A percentile compares a stretch with the other conserved stretches of the same genome.
Evolutionary conservation across 2,888 invertebrate genomes (phyloP).

Genomic region (Hemicrepidius hirtus): DNA sequence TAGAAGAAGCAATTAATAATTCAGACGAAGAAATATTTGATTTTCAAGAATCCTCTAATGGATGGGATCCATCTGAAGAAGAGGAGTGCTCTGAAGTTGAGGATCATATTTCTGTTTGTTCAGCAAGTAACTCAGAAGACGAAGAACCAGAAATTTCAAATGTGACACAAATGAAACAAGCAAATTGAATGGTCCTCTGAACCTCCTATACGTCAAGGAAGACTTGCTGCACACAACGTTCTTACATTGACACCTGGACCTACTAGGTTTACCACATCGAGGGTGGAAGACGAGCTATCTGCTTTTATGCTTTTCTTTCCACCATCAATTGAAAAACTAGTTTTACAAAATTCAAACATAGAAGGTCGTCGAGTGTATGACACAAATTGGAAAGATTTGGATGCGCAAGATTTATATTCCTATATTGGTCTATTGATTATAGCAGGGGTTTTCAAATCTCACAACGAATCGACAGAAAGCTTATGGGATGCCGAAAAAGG

Average conservation of each 20-base stretch:
- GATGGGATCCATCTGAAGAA: conserved; percentile 33
- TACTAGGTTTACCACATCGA: conserved; percentile 34
- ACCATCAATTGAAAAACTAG: neutral
- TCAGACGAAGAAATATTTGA: conserved; percentile 22
- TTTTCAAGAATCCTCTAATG: conserved; percentile 41
- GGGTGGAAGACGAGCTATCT: conserved; percentile 20
- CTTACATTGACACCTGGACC: conserved; percentile 29
- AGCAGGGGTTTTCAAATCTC: neutral
- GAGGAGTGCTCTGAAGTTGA: conserved; percentile 34
- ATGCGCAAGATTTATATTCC: neutral
- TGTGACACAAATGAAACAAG: conserved; percentile 30
- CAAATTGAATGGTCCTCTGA: conserved; percentile 40
- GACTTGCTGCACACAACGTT: conserved; percentile 38
- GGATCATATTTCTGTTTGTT: conserved; percentile 35
- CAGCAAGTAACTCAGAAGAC: conserved; percentile 29
- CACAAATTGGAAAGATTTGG: too few species aligned
- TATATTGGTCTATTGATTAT: neutral
- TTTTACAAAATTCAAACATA: neutral
- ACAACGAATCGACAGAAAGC: neutral
- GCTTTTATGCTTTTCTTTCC: conserved; percentile 32
- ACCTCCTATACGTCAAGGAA: conserved; percentile 31
- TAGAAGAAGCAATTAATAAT: conserved; percentile 24
- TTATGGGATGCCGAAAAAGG: too few species aligned
- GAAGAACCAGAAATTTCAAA: conserved; percentile 36
- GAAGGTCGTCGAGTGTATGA: neutral